These are phyloP conservation scores for Syngnathus acus DNA, from an alignment of 2,797 vertebrate species.

Conservation along the genomic window DNA sequence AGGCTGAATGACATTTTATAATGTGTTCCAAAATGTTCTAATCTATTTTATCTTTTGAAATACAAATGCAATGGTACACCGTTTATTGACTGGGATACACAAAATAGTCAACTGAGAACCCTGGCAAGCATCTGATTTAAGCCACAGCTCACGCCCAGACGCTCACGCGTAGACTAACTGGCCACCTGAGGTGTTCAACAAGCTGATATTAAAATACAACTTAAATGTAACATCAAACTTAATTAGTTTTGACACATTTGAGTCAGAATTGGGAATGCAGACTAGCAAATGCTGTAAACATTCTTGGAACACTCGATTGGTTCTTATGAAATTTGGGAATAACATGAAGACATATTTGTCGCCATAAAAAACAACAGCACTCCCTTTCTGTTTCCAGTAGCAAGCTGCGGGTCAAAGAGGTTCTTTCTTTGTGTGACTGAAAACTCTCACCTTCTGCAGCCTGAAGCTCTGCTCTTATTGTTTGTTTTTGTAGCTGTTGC, in stretches of 20 bases:
- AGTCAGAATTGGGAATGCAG: too few relatives aligned
- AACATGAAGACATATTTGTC: neutral
- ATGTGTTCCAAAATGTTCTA: too few relatives aligned
- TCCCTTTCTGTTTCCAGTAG: conserved; percentile 6
- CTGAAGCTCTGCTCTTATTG: conserved; percentile 32
- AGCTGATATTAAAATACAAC: neutral
- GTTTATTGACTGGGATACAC: too few relatives aligned
- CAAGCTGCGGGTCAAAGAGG: conserved; percentile 43
- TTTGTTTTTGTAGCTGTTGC: conserved; percentile 44
- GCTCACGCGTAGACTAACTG: too few relatives aligned
- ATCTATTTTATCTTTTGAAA: too few relatives aligned
- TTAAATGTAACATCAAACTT: neutral
- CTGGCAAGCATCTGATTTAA: neutral
- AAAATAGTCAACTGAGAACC: neutral
- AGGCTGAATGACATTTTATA: neutral
- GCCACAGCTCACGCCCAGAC: neutral
- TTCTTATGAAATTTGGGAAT: neutral
- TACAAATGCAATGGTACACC: too few relatives aligned
- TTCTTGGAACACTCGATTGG: neutral
- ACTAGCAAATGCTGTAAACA: neutral
- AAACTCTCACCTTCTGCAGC: conserved; percentile 30
- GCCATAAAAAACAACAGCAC: neutral
- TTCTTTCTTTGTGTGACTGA: conserved; percentile 40
- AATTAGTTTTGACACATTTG: neutral
- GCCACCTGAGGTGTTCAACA: neutral